A percentile compares a stretch with the other conserved stretches of the same genome.
These are phyloP conservation scores for Mesoclemmys tuberculata DNA, from an alignment of 2,113 vertebrate genomes.

Conservation along the genomic window DNA sequence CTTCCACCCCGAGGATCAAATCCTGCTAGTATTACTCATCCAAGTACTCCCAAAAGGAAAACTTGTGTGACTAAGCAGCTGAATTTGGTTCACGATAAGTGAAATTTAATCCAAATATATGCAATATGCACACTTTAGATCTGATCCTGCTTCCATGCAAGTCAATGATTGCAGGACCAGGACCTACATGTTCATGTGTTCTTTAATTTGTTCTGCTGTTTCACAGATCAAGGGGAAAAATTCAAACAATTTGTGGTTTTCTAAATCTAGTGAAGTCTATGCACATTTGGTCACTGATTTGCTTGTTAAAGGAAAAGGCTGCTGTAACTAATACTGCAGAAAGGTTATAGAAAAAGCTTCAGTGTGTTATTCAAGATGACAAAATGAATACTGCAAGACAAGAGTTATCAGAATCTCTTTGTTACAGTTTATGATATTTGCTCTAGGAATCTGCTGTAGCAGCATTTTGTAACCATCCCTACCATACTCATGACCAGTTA, in stretches of 20 bases:
- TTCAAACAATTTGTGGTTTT: background rate
- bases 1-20: background rate
- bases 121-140: background rate
- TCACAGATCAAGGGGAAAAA: constrained; percentile 3
- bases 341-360: background rate
- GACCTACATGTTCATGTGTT: background rate
- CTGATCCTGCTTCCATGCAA: background rate
- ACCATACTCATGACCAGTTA: background rate
- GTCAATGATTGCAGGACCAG: background rate
- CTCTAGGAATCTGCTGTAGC: background rate
- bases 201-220: background rate
- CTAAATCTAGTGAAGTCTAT: background rate
- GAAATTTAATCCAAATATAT: background rate
- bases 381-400: background rate
- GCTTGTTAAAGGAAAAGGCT: background rate
- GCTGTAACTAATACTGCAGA: background rate
- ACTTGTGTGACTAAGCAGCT: background rate
- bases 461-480: background rate
- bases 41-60: background rate
- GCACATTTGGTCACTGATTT: background rate
- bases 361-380: background rate
- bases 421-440: background rate
- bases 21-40: background rate
- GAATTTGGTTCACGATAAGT: background rate
- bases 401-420: background rate